These are phyloP conservation scores for Geopemphigus sp. DNA, from an alignment of 1,140 invertebrate species.

Conservation along the genomic window DNA sequence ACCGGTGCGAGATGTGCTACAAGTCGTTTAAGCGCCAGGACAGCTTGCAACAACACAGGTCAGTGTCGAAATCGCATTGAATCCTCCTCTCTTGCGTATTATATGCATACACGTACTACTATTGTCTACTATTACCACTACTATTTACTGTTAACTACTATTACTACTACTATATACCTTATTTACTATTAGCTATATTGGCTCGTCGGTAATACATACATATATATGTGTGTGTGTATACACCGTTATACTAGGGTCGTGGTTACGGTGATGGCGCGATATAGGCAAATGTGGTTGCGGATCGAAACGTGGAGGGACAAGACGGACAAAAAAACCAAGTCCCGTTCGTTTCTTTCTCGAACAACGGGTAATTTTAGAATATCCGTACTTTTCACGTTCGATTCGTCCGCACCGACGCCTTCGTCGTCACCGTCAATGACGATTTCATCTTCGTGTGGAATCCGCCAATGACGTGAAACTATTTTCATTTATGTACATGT, in stretches of 20 bases:
- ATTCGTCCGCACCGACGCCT: background rate
- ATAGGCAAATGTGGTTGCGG: too few species aligned
- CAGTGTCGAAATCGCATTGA: constrained; percentile 55
- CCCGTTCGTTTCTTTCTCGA: too few species aligned
- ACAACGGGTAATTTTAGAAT: too few species aligned
- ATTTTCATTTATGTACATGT: background rate
- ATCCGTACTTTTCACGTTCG: too few species aligned
- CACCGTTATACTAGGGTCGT: too few species aligned
- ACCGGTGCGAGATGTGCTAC: constrained; percentile 97
- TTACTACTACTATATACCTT: background rate
- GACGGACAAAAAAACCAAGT: too few species aligned
- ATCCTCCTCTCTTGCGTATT: background rate
- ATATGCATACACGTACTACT: background rate
- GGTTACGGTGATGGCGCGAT: too few species aligned
- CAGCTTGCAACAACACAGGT: constrained; percentile 94
- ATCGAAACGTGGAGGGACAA: too few species aligned
- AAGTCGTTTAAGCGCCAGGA: constrained; percentile 98
- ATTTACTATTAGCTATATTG: background rate
- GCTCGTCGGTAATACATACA: too few species aligned
- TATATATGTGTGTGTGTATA: too few species aligned
- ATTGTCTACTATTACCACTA: background rate
- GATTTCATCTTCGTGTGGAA: background rate
- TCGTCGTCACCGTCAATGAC: background rate
- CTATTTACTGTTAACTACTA: background rate
- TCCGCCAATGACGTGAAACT: background rate